phyloP scores from a whole-genome alignment of 2,797 vertebrate species.

The Sebastes steindachneri region DNA sequence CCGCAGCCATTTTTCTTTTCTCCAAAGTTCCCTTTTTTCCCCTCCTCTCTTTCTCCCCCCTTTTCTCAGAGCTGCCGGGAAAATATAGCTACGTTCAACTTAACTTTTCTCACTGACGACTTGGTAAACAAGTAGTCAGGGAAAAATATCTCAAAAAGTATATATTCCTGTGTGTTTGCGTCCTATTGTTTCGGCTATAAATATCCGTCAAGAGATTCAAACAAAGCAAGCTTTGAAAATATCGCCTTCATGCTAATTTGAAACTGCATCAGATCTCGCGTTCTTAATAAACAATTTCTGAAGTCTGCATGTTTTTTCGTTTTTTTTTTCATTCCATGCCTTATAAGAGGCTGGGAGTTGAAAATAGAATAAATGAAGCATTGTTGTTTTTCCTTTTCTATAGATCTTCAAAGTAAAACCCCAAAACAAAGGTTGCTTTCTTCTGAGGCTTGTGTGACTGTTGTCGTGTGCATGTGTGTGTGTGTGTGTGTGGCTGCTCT shows the following conservation, averaged over 20 bases:
- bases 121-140: constrained; percentile 78
- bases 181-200: constrained; percentile 83
- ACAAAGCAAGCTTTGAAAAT: constrained; percentile 77
- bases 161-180: constrained; percentile 77
- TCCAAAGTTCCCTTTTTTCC: constrained; percentile 62
- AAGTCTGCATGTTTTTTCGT: constrained; percentile 65
- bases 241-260: constrained; percentile 80
- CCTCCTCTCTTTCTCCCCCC: background rate
- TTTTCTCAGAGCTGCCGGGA: constrained; percentile 67
- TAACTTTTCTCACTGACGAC: constrained; percentile 81
- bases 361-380: constrained; percentile 88
- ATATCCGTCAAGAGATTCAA: constrained; percentile 80
- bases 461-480: constrained; percentile 44
- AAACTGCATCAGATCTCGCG: constrained; percentile 76
- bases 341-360: constrained; percentile 77
- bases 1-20: constrained; percentile 76
- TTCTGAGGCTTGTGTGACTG: constrained; percentile 78
- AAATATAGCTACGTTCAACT: constrained; percentile 78
- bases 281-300: constrained; percentile 81
- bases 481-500: constrained; percentile 60
- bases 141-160: constrained; percentile 71
- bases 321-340: constrained; percentile 53
- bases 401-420: constrained; percentile 87
- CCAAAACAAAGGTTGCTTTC: constrained; percentile 87
- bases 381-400: constrained; percentile 83